Percentiles rank a stretch among this genome's conserved stretches.
phyloP scores from a whole-genome alignment of 2,888 invertebrate genomes.

The Cynaeus angustus region DNA sequence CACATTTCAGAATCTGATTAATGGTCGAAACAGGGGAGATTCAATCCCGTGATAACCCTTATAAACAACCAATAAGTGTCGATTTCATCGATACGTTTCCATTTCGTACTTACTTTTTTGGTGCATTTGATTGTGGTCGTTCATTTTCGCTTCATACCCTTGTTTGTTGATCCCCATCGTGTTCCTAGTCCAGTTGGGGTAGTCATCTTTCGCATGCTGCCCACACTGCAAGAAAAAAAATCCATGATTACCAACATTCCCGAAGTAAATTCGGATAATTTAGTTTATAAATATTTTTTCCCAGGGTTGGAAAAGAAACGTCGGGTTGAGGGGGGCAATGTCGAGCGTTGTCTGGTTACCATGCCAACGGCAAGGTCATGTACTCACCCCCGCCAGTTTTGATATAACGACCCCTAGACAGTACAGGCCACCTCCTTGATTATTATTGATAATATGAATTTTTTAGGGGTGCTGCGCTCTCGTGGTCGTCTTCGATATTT shows the following conservation, averaged over 20 bases:
- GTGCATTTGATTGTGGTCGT: conserved; percentile 71
- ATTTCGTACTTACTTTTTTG: conserved; percentile 67
- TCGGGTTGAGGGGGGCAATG: conserved; percentile 46
- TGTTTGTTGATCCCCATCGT: conserved; percentile 73
- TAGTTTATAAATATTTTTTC: conserved; percentile 57
- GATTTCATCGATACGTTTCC: neutral
- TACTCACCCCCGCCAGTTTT: conserved; percentile 56
- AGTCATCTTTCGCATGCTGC: conserved; percentile 73
- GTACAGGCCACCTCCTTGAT: conserved; percentile 63
- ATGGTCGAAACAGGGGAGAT: neutral
- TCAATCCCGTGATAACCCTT: neutral
- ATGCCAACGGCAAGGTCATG: conserved; percentile 71
- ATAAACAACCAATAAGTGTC: too few species aligned
- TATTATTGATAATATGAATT: conserved; percentile 63
- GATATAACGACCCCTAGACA: conserved; percentile 54
- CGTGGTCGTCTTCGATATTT: conserved; percentile 16
- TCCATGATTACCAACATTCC: neutral
- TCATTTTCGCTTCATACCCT: conserved; percentile 76
- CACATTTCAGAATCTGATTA: neutral
- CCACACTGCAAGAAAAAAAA: conserved; percentile 71
- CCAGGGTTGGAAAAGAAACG: conserved; percentile 52
- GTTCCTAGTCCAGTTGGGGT: conserved; percentile 73
- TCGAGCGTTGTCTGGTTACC: conserved; percentile 71
- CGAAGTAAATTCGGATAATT: conserved; percentile 32
- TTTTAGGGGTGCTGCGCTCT: conserved; percentile 50